Evolutionary conservation across 1,140 invertebrate genomes (phyloP), one percentile per base, ranked within the genome.

Genomic region (Hypsibius dujardini): DNA sequence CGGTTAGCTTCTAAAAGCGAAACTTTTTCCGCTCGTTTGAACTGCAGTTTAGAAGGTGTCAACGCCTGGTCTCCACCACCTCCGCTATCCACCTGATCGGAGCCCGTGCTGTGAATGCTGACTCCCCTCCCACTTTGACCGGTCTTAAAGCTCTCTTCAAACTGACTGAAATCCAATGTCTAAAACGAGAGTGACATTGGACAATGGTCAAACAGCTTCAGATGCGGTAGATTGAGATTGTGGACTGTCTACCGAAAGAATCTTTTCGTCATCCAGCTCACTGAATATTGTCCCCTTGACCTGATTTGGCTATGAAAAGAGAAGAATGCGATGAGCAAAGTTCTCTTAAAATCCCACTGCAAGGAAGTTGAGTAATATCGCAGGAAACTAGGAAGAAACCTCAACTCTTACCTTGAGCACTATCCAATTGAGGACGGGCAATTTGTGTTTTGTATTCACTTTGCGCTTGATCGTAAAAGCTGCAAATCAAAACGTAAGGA

Each of bases 201-300:
- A 73, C 70, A 73, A 14, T 15, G 12, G 45, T 62, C 47, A 40
- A 59, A 2, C 28, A 71, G 12, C 47, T 50, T 71, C 59, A 71
- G 70, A 67, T 15, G 28, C 47, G 1, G 59, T 46, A 46, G n/a
- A n/a, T n/a, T n/a, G n/a, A n/a, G n/a, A n/a, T n/a, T n/a, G n/a
- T n/a, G n/a, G n/a, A n/a, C n/a, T 70, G 70, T 72, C 76, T 74
- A 80, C 84, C 75, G 84, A 84, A 74, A 88, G 87, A 42, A 97
- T 83, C 76, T 89, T 90, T 76, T 98, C 95, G 79, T 99, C 96
- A 79, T 98, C 92, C 70, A 99, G 78, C 78, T 98, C 93, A 79
- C 95, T 95, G 81, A 98, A 98, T 69, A 98, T 90, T 3, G 95
- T 98, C 59, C 94, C 95, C 76, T 94, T 89, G 1, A 97, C 92